These are phyloP conservation scores for Meganola albula DNA, from an alignment of 2,888 invertebrate genomes.

Conservation along the genomic window DNA sequence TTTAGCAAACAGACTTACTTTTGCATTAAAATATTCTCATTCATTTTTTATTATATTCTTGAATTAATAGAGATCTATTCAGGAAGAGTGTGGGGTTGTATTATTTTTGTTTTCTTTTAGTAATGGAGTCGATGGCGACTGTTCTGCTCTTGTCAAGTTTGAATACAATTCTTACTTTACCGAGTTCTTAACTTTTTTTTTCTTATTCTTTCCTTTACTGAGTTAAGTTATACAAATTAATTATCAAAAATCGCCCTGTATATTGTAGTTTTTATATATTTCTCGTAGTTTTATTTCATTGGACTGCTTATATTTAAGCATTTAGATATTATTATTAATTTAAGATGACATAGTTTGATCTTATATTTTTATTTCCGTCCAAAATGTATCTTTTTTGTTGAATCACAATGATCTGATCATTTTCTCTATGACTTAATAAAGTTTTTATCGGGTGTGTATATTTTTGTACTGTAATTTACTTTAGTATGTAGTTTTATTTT, in stretches of 20 bases:
- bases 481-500: conserved; percentile 9
- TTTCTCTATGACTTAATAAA: conserved; percentile 21
- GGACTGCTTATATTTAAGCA: conserved; percentile 36
- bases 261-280: background rate
- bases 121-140: too few species aligned
- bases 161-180: too few species aligned
- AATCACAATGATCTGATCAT: conserved; percentile 40
- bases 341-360: conserved; percentile 16
- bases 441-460: background rate
- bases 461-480: conserved; percentile 3
- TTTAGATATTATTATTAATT: conserved; percentile 24
- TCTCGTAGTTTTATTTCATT: conserved; percentile 30
- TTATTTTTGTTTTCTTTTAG: too few species aligned
- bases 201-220: too few species aligned
- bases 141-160: too few species aligned
- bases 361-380: conserved; percentile 60
- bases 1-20: too few species aligned
- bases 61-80: too few species aligned
- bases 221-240: conserved; percentile 23
- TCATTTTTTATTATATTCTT: too few species aligned
- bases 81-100: too few species aligned
- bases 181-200: too few species aligned
- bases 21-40: too few species aligned
- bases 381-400: conserved; percentile 41
- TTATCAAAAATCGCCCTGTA: too few species aligned